phyloP scores from a whole-genome alignment of 2,797 vertebrate genomes.

The Hephaestus fuliginosus region DNA sequence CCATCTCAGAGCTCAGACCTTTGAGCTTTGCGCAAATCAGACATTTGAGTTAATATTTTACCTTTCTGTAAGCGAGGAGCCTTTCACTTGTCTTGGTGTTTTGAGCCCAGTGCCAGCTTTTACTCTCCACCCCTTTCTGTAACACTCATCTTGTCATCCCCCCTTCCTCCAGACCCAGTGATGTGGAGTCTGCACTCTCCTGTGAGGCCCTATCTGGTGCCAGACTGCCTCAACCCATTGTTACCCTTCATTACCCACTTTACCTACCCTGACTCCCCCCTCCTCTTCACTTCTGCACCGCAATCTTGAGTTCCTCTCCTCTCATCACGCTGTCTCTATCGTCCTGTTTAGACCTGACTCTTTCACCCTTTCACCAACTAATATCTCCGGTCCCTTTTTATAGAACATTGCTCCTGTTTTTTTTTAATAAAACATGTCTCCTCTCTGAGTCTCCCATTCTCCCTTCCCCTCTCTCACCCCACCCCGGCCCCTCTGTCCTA shows the following conservation, averaged over 20 bases:
- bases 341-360: conserved; percentile 14
- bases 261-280: conserved; percentile 10
- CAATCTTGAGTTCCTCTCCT: conserved; percentile 27
- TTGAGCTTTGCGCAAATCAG: not conserved
- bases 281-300: conserved; percentile 21
- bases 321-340: conserved; percentile 32
- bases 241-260: conserved; percentile 55
- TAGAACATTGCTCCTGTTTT: conserved; percentile 21
- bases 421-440: conserved; percentile 11
- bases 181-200: conserved; percentile 45
- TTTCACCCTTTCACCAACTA: conserved; percentile 31
- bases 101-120: conserved; percentile 8
- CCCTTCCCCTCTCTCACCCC: conserved; percentile 26
- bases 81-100: conserved; percentile 16
- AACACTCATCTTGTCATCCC: conserved; percentile 24
- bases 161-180: conserved; percentile 2
- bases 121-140: conserved; percentile 39
- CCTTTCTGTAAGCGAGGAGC: not conserved
- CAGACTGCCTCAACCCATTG: conserved; percentile 59
- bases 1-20: not conserved
- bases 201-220: conserved; percentile 65
- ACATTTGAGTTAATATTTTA: conserved; percentile 32
- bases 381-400: conserved; percentile 24
- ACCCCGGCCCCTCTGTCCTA: conserved; percentile 56
- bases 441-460: conserved; percentile 14